A percentile compares a stretch with the other conserved stretches of the same genome.
Conservation (phyloP, 2,113 vertebrate species). For the Dendrocopos noguchii region DNA sequence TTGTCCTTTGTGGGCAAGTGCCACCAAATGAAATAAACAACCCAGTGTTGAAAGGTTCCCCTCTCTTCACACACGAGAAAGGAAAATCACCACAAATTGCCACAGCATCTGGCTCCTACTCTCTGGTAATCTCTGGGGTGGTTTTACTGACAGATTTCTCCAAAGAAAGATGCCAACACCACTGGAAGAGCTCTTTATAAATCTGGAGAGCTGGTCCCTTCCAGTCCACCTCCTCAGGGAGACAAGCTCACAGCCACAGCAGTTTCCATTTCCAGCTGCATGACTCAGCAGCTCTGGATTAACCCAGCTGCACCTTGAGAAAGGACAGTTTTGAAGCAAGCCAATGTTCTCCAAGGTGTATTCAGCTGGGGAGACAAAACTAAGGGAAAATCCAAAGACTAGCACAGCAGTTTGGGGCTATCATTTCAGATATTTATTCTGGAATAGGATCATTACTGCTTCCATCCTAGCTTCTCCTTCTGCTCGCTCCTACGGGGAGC, state of each 20-base stretch:
- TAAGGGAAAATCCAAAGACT: neutral
- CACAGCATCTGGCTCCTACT: neutral
- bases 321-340: neutral
- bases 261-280: fast-evolving
- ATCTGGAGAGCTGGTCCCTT: neutral
- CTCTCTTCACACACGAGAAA: neutral
- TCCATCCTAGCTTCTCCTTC: slow-evolving; percentile 41
- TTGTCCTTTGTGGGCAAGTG: neutral
- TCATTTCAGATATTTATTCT: neutral
- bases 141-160: neutral
- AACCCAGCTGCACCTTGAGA: neutral
- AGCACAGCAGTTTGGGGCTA: neutral
- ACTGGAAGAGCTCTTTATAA: neutral
- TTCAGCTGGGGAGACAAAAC: neutral
- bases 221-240: neutral
- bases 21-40: slow-evolving; percentile 18
- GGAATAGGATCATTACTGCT: neutral
- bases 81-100: neutral
- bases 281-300: neutral
- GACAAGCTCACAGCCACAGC: neutral
- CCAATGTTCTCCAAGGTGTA: neutral
- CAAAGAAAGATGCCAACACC: neutral
- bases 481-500: neutral
- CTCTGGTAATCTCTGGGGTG: neutral
- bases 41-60: neutral